Evolutionary conservation across 2,888 invertebrate genomes (phyloP), one percentile per base, ranked within the genome.

Genomic region (Tinea pellionella): DNA sequence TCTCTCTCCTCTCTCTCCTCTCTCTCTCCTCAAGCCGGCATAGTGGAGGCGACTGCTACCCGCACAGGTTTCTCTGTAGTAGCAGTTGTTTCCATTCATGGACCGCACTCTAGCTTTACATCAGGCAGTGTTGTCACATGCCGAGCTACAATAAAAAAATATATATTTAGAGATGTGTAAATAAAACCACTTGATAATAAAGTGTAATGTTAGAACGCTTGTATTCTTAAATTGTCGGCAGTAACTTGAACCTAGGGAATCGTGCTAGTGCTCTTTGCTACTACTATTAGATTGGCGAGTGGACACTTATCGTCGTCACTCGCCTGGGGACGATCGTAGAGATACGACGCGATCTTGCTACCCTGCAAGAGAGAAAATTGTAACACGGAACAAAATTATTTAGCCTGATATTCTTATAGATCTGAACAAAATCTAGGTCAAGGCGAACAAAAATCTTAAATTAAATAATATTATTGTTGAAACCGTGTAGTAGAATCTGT

Each of bases 311-410:
- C 74, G 75, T 70, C 68, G 70, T 13, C 59, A 43, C 59, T 47
- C 59, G 42, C 11, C 19, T 59, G 67, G 73, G 68, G 70, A 74
- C 75, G 79, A 80, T 80, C 76, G 77, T 65, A 72, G 78, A 74
- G 80, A 80, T 80, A 80, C 66, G 72, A 67, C 71, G 74, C 75
- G 77, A 72, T 69, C 66, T 43, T 8, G 42, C 42, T n/a, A 16
- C 42, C 2, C 24, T 19, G 16, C 32, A 11, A 29, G 12, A 30
- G 1, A 19, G 32, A 30, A 32, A 19, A 11, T 57, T 32, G n/a
- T 29, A 2, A 1, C 16, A 57, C 15, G n/a, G 2, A 19, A 47
- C 47, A 47, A 47, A 8, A 15, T 47, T 8, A 47, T 15, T 47
- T 47, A n/a, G 15, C 2, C 15, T 16, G 15, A 8, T 15, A 47